A percentile compares a stretch with the other conserved stretches of the same genome.
phyloP scores from a whole-genome alignment of 2,888 invertebrate species.

The Chloroclystis v-ata region DNA sequence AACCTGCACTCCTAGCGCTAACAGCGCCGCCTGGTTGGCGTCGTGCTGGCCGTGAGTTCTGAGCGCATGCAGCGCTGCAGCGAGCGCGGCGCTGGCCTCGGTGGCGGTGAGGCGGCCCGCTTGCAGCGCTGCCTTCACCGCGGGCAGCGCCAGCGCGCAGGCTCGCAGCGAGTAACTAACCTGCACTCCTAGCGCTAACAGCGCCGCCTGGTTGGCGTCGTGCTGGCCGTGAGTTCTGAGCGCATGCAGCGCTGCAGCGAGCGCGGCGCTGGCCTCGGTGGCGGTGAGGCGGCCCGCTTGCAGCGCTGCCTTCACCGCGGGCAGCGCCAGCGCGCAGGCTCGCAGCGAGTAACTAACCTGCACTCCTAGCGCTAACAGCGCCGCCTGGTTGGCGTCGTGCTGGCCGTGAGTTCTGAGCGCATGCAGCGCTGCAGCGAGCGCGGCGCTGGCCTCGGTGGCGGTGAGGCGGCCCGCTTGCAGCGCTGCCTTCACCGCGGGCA shows the following conservation, averaged over 20 bases:
- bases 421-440: conserved; percentile 86
- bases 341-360: conserved; percentile 69
- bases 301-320: background rate
- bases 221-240: conserved; percentile 93
- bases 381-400: conserved; percentile 92
- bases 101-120: conserved; percentile 70
- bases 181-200: conserved; percentile 88
- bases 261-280: conserved; percentile 76
- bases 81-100: conserved; percentile 81
- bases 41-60: conserved; percentile 94
- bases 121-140: background rate
- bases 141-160: no score
- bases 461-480: conserved; percentile 72
- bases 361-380: conserved; percentile 87
- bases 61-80: conserved; percentile 87
- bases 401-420: conserved; percentile 93
- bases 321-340: background rate
- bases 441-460: conserved; percentile 66
- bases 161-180: no score
- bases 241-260: conserved; percentile 87
- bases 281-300: conserved; percentile 71
- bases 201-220: conserved; percentile 89
- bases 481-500: conserved; percentile 82
- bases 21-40: conserved; percentile 87
- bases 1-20: conserved; percentile 89